Percentiles rank a stretch among this genome's conserved stretches.
Conservation (phyloP, 2,797 vertebrate genomes). For the Melanotaenia pygmaea region DNA sequence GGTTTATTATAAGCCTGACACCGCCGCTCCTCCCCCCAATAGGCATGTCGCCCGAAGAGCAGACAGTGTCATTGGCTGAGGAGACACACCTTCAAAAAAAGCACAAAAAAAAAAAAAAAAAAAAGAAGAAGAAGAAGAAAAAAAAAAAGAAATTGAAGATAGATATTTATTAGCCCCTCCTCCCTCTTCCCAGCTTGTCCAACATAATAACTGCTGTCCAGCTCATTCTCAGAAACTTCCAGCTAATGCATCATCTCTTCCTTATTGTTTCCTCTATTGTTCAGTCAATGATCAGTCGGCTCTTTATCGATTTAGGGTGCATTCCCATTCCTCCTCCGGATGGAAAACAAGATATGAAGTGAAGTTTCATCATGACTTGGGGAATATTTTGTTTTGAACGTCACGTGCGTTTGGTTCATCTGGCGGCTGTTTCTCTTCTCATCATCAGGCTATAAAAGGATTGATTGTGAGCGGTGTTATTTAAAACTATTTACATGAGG, state of each 20-base stretch:
- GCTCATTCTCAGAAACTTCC: not conserved
- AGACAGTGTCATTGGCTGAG: constrained; percentile 49
- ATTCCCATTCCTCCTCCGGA: not conserved
- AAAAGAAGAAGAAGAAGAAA: not conserved
- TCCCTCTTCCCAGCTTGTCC: not conserved
- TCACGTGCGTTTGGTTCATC: constrained; percentile 20
- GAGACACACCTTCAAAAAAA: constrained; percentile 56
- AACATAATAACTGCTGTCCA: no score
- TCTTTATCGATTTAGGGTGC: constrained; percentile 9
- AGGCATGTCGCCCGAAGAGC: constrained; percentile 42
- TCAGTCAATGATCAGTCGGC: constrained; percentile 2
- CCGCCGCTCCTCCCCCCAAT: not conserved
- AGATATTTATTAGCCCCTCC: no score
- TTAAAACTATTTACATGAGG: not conserved
- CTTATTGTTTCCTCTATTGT: not conserved
- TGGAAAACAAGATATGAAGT: constrained; percentile 11
- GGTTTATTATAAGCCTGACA: constrained; percentile 45
- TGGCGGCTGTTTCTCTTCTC: not conserved
- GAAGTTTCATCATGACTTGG: not conserved
- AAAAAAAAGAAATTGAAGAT: not conserved
- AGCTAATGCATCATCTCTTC: not conserved
- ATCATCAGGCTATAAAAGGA: not conserved
- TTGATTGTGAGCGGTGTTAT: not conserved
- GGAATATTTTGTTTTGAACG: constrained; percentile 28
- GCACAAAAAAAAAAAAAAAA: no score